Evolutionary conservation across 2,888 invertebrate genomes (phyloP).

Genomic region (Pheosia gnoma): DNA sequence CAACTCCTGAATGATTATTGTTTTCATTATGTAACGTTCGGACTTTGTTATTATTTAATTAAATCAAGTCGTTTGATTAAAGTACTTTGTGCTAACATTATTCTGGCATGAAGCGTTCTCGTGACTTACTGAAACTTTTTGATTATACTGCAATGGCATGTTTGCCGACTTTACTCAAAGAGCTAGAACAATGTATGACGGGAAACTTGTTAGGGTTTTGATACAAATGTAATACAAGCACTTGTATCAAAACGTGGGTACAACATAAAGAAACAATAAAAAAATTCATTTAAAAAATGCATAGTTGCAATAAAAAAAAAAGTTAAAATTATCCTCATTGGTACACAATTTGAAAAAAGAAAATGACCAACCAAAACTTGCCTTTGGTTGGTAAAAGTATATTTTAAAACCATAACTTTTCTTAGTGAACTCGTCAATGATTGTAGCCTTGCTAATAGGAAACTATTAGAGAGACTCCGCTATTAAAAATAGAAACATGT

Average conservation of each 20-base stretch:
- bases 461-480: too few relatives aligned
- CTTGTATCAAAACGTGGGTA: not conserved
- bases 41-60: conserved; percentile 9
- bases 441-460: too few relatives aligned
- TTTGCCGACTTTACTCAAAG: conserved; percentile 14
- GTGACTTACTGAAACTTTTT: conserved; percentile 11
- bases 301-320: too few relatives aligned
- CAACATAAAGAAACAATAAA: not conserved
- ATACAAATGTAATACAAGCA: not conserved
- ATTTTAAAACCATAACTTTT: too few relatives aligned
- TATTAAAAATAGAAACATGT: not conserved
- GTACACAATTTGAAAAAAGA: too few relatives aligned
- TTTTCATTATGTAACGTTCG: not conserved
- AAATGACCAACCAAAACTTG: too few relatives aligned
- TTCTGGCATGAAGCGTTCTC: conserved; percentile 8
- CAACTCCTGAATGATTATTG: not conserved
- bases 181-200: conserved; percentile 12
- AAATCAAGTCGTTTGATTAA: conserved; percentile 12
- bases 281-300: too few relatives aligned
- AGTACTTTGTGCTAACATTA: conserved; percentile 13
- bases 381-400: too few relatives aligned
- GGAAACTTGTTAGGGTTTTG: conserved; percentile 8
- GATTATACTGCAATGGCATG: conserved; percentile 13
- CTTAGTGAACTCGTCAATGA: too few relatives aligned
- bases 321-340: too few relatives aligned